phyloP scores from a whole-genome alignment of 2,888 invertebrate genomes.

The Watsonalla cultraria region DNA sequence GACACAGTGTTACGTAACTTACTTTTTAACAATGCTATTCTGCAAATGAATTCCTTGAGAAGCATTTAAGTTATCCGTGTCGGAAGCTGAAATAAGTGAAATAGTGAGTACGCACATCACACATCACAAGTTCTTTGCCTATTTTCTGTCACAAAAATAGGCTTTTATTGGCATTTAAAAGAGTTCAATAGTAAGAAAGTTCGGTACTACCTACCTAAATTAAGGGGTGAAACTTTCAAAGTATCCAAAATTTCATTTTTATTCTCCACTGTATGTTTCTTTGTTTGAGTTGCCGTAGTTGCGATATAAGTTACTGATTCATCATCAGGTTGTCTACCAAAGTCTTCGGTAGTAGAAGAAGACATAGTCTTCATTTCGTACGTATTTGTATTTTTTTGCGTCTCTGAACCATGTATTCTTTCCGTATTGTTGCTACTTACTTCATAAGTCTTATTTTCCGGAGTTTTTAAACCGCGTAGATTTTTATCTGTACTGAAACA shows the following conservation, averaged over 20 bases:
- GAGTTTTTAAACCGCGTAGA: too few species aligned
- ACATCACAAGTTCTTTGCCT: too few species aligned
- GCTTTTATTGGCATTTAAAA: too few species aligned
- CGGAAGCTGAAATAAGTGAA: not conserved
- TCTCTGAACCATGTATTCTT: too few species aligned
- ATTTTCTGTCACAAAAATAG: too few species aligned
- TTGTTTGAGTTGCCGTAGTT: not conserved
- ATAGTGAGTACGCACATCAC: too few species aligned
- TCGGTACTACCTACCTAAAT: not conserved
- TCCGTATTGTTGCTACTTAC: too few species aligned
- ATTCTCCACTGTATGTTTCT: not conserved
- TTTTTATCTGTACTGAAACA: too few species aligned
- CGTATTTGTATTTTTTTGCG: too few species aligned
- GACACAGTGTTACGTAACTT: not conserved
- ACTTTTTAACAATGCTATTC: too few species aligned
- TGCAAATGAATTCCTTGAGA: not conserved
- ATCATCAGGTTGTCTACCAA: not conserved
- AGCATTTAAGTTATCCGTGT: not conserved
- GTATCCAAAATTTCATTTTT: not conserved
- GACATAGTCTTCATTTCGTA: too few species aligned
- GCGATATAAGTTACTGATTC: not conserved
- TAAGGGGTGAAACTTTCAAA: not conserved
- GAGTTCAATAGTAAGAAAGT: not conserved
- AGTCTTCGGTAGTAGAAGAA: not conserved
- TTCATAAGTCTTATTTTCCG: too few species aligned